These are phyloP conservation scores for Hypsibius dujardini DNA, from an alignment of 1,140 invertebrate genomes.

Conservation along the genomic window DNA sequence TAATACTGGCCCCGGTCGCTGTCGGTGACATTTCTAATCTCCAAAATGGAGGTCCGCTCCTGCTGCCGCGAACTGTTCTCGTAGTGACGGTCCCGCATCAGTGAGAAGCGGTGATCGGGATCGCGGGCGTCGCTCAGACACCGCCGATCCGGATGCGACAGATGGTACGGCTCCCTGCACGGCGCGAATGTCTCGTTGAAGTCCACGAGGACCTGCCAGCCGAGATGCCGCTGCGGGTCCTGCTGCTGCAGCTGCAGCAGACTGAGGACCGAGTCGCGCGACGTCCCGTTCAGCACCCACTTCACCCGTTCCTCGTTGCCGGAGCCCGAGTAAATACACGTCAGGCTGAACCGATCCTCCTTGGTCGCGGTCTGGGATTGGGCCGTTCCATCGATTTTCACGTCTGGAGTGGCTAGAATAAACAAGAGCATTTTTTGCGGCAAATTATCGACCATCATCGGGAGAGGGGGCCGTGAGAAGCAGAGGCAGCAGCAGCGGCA, in stretches of 20 bases:
- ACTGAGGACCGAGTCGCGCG: no score
- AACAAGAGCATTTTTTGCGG: not conserved
- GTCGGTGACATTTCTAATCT: not conserved
- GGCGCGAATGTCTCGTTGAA: not conserved
- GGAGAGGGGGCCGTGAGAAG: no score
- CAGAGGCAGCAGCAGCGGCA: no score
- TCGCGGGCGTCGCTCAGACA: not conserved
- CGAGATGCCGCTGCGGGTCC: no score
- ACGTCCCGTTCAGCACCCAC: not conserved
- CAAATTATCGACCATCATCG: no score
- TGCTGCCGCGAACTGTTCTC: not conserved
- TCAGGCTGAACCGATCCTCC: not conserved
- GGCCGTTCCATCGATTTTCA: not conserved
- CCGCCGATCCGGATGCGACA: not conserved
- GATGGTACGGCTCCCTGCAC: not conserved
- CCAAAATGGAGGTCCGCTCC: not conserved
- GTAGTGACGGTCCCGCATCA: not conserved
- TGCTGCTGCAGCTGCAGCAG: no score
- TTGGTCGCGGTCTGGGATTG: not conserved
- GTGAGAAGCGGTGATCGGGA: not conserved
- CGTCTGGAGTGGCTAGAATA: slow-evolving; percentile 1
- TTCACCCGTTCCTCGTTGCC: not conserved
- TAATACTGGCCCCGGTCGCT: slow-evolving; percentile 21
- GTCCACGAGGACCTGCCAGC: not conserved
- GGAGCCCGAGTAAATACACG: not conserved